A percentile compares a stretch with the other conserved stretches of the same genome.
phyloP scores from a whole-genome alignment of 2,113 vertebrate genomes.

The Varanus salvator region DNA sequence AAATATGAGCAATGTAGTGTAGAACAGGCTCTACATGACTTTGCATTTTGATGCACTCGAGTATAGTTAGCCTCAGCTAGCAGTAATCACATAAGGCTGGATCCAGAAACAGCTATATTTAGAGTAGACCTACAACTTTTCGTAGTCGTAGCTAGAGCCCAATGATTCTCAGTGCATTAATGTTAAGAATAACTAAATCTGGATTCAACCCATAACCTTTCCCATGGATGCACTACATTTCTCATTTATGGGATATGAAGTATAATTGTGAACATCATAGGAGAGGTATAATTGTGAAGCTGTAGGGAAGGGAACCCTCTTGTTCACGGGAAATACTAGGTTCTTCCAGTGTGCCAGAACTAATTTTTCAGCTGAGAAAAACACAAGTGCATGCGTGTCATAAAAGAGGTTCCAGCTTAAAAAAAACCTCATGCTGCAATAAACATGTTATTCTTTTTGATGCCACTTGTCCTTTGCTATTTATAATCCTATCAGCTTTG shows the following conservation, averaged over 20 bases:
- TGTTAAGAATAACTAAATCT: too few species aligned
- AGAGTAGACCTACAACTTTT: too few species aligned
- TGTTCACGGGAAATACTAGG: not conserved
- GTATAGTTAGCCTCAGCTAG: not conserved
- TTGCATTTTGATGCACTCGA: not conserved
- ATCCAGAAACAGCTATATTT: too few species aligned
- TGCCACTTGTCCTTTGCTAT: not conserved
- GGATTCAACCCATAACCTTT: too few species aligned
- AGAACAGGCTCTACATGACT: not conserved
- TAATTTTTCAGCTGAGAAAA: not conserved
- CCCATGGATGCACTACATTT: not conserved
- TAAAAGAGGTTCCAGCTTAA: not conserved
- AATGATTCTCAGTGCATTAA: too few species aligned
- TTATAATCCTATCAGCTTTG: not conserved
- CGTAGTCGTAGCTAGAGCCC: too few species aligned
- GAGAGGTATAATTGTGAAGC: not conserved
- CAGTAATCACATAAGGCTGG: not conserved
- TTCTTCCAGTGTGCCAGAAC: slow-evolving; percentile 11
- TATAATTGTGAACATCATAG: not conserved
- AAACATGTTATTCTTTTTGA: not conserved
- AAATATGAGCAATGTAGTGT: slow-evolving; percentile 37
- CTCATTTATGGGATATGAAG: not conserved
- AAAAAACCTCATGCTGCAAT: not conserved
- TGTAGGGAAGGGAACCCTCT: not conserved
- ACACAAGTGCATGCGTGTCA: not conserved